Percentiles rank a stretch among this genome's conserved stretches.
Evolutionary conservation across 2,888 invertebrate species (phyloP).

Genomic region (Rhopalosiphum nymphaeae): DNA sequence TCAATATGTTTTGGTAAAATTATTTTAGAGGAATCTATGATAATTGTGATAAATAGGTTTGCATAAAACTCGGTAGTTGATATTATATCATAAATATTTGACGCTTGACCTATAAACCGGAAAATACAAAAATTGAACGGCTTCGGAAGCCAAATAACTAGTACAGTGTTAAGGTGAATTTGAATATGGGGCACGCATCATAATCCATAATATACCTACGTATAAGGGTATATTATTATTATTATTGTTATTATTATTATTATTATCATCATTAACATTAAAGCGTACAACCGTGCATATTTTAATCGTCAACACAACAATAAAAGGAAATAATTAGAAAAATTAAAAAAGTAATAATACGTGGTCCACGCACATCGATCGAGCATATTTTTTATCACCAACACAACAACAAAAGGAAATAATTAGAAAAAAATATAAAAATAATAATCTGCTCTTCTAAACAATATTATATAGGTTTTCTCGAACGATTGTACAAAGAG

Average conservation of each 20-base stretch:
- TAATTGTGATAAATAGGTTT: background rate
- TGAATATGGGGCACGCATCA: background rate
- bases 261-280: background rate
- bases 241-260: background rate
- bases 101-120: slow-evolving; percentile 35
- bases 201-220: background rate
- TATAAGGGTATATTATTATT: background rate
- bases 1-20: background rate
- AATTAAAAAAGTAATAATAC: background rate
- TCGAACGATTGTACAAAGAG: slow-evolving; percentile 44
- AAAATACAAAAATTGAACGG: slow-evolving; percentile 36
- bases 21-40: background rate
- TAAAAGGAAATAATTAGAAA: slow-evolving; percentile 16
- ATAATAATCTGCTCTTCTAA: background rate
- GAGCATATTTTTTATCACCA: background rate
- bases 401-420: background rate
- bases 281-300: background rate
- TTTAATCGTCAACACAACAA: background rate
- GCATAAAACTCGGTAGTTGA: background rate
- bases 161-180: background rate
- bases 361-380: background rate
- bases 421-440: background rate
- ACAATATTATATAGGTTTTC: background rate
- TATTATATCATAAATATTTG: background rate
- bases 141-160: slow-evolving; percentile 57